Evolutionary conservation across 1,140 invertebrate species (phyloP), one percentile per base, ranked within the genome.

Genomic region (Popillia japonica): DNA sequence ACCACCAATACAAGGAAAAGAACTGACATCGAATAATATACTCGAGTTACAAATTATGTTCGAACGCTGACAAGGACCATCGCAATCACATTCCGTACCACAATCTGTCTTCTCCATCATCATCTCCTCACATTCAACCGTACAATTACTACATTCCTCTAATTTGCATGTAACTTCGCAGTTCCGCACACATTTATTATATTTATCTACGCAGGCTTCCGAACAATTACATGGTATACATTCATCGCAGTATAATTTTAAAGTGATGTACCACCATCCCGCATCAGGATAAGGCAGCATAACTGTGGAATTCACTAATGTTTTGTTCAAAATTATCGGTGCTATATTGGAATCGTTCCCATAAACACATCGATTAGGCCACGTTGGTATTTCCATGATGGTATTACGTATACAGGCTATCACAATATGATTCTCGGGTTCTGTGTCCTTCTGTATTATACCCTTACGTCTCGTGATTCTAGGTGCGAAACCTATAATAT

Each of bases 241-340:
- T 3, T 87, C 85, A 59, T 90, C 88, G 77, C 90, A 91, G 82
- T 93, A 94, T 22, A 93, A 82, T 14, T 89, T 89, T 59, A 93
- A 86, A 3, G 90, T 92, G 8, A 94, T 82, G 85, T 93, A 95
- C 94, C 94, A 96, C 14, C 86, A 85, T 0, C 94, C 94, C 14
- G 92, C 90, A 83, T 96, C 94, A 0, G 94, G 94, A 84, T 91
- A 96, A 1, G 94, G 94, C 11, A 95, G 91, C 79, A 93, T 89
- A 8, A 93, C 83, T 6, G 84, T 81, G 17, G 80, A 80, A 76
- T 86, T 86, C n/a, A 78, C 78, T 4, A 76, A 40, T 6, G 89
- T 91, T 72, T 85, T 90, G 79, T 91, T 92, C 61, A 91, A 82
- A 34, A 90, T 87, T 76, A 90, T 88, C 23, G 89, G 87, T 23